A percentile compares a stretch with the other conserved stretches of the same genome.
These are phyloP conservation scores for Clistopyga incitator DNA, from an alignment of 2,888 invertebrate species.

Conservation along the genomic window DNA sequence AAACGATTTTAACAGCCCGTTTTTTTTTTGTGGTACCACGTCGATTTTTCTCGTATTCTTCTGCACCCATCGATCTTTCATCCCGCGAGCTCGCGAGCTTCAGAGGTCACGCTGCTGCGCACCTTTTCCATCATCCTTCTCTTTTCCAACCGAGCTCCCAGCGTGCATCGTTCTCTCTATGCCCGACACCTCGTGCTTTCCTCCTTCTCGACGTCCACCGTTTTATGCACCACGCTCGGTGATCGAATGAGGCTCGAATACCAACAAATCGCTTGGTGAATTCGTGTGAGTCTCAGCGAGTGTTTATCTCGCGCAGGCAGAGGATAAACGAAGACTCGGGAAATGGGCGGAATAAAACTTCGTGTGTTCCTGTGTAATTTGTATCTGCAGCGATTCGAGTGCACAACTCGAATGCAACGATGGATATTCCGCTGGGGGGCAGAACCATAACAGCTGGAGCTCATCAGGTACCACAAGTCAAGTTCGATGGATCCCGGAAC, in stretches of 20 bases:
- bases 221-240: conserved; percentile 39
- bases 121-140: conserved; percentile 50
- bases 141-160: conserved; percentile 48
- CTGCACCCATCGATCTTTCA: conserved; percentile 45
- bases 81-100: conserved; percentile 47
- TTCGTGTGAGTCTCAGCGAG: conserved; percentile 39
- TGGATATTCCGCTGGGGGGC: conserved; percentile 29
- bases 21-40: background rate
- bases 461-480: conserved; percentile 56
- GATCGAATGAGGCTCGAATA: conserved; percentile 45
- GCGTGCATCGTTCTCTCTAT: conserved; percentile 37
- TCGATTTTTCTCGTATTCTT: conserved; percentile 54
- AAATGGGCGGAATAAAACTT: background rate
- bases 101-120: conserved; percentile 56
- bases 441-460: conserved; percentile 55
- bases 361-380: no score
- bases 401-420: no score
- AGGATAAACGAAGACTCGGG: background rate
- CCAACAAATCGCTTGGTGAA: conserved; percentile 40
- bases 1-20: background rate
- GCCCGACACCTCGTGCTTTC: conserved; percentile 47
- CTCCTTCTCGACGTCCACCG: conserved; percentile 50
- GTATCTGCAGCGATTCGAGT: background rate
- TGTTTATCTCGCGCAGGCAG: background rate
- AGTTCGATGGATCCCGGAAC: conserved; percentile 71